Conservation (phyloP, 2,888 invertebrate genomes). For the Drosophila prostipennis region DNA sequence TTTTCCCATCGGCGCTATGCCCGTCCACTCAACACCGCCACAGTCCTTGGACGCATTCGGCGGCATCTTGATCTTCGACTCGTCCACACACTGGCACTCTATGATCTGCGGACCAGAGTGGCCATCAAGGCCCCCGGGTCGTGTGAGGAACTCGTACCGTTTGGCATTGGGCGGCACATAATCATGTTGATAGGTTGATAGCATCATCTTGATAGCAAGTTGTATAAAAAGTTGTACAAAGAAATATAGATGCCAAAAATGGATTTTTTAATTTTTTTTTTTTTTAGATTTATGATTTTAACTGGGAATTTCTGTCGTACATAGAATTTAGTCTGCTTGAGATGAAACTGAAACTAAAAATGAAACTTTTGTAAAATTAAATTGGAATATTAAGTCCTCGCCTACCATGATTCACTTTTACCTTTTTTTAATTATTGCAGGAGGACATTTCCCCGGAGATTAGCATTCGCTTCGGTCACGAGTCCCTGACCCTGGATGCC, state of each 20-base stretch:
- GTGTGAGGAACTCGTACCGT: constrained; percentile 75
- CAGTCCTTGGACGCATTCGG: constrained; percentile 62
- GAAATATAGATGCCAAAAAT: background rate
- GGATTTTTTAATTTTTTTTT: constrained; percentile 11
- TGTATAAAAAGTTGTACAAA: background rate
- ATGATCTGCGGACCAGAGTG: constrained; percentile 35
- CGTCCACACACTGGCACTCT: constrained; percentile 74
- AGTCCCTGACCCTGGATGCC: constrained; percentile 83
- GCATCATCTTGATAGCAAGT: constrained; percentile 65
- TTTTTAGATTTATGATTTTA: constrained; percentile 17
- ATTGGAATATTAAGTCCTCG: constrained; percentile 18
- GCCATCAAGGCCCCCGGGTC: constrained; percentile 38
- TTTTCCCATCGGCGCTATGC: constrained; percentile 82
- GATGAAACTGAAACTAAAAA: constrained; percentile 27
- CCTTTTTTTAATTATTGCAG: constrained; percentile 47
- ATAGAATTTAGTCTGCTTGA: constrained; percentile 48
- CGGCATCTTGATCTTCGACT: constrained; percentile 63
- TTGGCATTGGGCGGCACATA: constrained; percentile 77
- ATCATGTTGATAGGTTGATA: constrained; percentile 83
- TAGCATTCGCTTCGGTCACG: constrained; percentile 83
- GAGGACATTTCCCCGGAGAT: constrained; percentile 84
- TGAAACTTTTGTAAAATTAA: background rate
- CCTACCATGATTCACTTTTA: constrained; percentile 10
- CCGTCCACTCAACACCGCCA: constrained; percentile 80
- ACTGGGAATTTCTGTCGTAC: constrained; percentile 13